phyloP scores from a whole-genome alignment of 2,888 invertebrate genomes.

The Hypselothyrea guttata region DNA sequence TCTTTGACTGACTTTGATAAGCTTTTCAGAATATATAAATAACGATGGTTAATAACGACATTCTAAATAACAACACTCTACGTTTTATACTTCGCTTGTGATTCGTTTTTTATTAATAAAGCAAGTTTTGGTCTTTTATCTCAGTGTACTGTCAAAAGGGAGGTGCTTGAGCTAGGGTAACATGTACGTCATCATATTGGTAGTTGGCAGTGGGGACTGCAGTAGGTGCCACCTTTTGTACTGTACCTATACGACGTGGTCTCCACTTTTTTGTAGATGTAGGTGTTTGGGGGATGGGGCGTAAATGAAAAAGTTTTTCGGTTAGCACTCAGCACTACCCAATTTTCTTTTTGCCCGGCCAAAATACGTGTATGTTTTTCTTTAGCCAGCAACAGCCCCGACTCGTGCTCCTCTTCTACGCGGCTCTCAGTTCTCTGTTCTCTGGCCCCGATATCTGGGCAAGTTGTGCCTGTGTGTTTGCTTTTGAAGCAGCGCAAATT shows the following conservation, averaged over 20 bases:
- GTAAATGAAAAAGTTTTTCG: constrained; percentile 74
- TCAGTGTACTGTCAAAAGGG: no score
- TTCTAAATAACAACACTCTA: no score
- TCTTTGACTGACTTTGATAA: no score
- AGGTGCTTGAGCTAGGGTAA: constrained; percentile 7
- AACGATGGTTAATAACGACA: no score
- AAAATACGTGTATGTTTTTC: constrained; percentile 76
- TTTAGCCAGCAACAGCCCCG: constrained; percentile 58
- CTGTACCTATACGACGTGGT: constrained; percentile 39
- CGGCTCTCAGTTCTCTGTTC: background rate
- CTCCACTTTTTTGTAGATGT: constrained; percentile 1
- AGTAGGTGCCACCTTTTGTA: constrained; percentile 57
- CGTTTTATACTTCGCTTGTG: no score
- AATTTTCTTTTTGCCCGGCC: constrained; percentile 72
- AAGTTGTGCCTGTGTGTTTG: constrained; percentile 59
- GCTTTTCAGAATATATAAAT: no score
- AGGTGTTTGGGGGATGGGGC: constrained; percentile 10
- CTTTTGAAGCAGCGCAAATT: constrained; percentile 78
- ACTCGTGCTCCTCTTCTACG: background rate
- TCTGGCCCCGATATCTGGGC: background rate
- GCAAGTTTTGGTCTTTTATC: no score
- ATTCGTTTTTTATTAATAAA: no score
- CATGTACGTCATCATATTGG: constrained; percentile 38
- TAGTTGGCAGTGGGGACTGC: constrained; percentile 26
- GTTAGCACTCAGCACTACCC: constrained; percentile 73